phyloP scores from a whole-genome alignment of 2,113 vertebrate species.

The Centropus bengalensis region DNA sequence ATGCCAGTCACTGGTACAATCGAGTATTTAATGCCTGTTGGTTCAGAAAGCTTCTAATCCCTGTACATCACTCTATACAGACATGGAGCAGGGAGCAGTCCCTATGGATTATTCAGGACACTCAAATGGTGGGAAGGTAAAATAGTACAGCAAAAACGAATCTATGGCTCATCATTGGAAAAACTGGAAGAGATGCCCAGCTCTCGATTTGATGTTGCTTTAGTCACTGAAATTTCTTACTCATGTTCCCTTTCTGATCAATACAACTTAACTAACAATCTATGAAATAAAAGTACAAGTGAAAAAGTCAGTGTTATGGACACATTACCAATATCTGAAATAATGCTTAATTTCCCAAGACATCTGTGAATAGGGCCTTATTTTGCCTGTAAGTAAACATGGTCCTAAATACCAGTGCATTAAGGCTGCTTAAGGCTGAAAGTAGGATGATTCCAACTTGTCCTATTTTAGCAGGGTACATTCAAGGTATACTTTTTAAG shows the following conservation, averaged over 20 bases:
- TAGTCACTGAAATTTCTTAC: not conserved
- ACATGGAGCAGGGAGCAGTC: not conserved
- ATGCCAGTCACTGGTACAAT: not conserved
- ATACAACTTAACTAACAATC: not conserved
- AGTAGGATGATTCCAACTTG: slow-evolving; percentile 20
- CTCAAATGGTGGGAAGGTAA: not conserved
- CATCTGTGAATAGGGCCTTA: not conserved
- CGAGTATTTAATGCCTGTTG: not conserved
- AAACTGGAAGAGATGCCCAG: not conserved
- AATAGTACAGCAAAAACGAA: not conserved
- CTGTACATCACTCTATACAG: not conserved
- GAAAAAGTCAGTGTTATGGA: not conserved
- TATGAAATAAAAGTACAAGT: not conserved
- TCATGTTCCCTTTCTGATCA: not conserved
- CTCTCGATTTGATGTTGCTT: not conserved
- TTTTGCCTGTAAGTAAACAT: not conserved
- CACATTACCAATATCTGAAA: not conserved
- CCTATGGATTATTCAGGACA: not conserved
- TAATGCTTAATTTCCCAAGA: not conserved
- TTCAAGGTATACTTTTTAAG: not conserved
- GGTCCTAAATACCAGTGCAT: not conserved
- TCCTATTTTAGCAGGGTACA: slow-evolving; percentile 1
- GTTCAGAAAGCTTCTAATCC: not conserved
- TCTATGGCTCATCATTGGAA: not conserved
- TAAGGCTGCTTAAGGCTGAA: slow-evolving; percentile 4